Conservation (phyloP, 2,888 invertebrate genomes). For the Conus canariensis region DNA sequence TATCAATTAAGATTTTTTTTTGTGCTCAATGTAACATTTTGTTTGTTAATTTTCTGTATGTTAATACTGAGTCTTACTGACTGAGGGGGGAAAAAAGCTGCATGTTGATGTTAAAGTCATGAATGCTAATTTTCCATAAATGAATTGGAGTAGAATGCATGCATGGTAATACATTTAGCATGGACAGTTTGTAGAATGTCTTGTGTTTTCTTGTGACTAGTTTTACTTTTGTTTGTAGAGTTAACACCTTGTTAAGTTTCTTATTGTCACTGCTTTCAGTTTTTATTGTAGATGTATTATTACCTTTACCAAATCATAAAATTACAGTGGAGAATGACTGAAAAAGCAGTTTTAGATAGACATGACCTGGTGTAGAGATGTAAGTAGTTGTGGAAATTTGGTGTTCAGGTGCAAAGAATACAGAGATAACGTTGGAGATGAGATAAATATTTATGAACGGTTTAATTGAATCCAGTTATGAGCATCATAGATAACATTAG, state of each 20-base stretch:
- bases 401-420: too few species aligned
- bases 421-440: too few species aligned
- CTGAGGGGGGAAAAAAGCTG: not conserved
- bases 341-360: not conserved
- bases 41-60: not conserved
- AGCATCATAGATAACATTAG: not conserved
- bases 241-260: not conserved
- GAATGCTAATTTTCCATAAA: not conserved
- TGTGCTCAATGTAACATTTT: not conserved
- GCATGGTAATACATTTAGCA: not conserved
- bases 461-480: not conserved
- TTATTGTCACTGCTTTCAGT: not conserved
- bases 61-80: not conserved
- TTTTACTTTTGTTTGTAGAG: not conserved
- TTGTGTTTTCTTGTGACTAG: not conserved
- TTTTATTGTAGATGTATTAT: not conserved
- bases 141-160: not conserved
- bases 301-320: not conserved
- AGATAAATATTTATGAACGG: too few species aligned
- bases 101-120: not conserved
- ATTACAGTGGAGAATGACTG: not conserved
- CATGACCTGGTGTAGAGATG: too few species aligned
- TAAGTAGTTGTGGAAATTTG: too few species aligned
- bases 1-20: not conserved
- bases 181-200: not conserved